Conservation (phyloP, 1,140 invertebrate species). For the Colletes latitarsis region DNA sequence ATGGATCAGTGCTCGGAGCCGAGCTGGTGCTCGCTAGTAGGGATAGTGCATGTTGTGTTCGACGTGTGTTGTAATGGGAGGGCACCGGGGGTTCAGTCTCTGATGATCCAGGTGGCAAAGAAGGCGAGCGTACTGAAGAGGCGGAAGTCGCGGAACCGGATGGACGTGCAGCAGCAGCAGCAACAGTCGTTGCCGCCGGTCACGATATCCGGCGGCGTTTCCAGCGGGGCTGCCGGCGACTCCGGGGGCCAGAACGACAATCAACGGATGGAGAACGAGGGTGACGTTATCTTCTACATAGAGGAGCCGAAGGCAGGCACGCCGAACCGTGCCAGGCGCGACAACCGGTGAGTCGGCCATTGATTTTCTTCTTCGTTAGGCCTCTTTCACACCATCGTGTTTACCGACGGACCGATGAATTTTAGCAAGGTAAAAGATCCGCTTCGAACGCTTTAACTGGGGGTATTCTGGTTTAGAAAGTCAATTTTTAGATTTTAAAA, state of each 20-base stretch:
- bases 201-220: constrained; percentile 58
- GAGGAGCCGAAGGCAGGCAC: constrained; percentile 87
- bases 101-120: constrained; percentile 88
- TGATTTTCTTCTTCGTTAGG: neutral
- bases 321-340: constrained; percentile 83
- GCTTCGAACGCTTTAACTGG: too few relatives aligned
- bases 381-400: too few relatives aligned
- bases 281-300: constrained; percentile 87
- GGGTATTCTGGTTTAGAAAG: too few relatives aligned
- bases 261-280: constrained; percentile 83
- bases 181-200: constrained; percentile 62
- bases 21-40: constrained; percentile 60
- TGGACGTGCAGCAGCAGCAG: constrained; percentile 81
- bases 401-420: too few relatives aligned
- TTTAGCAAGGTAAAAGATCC: too few relatives aligned
- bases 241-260: constrained; percentile 62
- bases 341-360: constrained; percentile 78
- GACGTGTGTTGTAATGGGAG: constrained; percentile 78
- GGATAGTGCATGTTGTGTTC: constrained; percentile 79
- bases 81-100: constrained; percentile 83
- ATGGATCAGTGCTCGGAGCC: constrained; percentile 33
- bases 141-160: constrained; percentile 86
- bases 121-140: constrained; percentile 88
- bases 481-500: too few relatives aligned
- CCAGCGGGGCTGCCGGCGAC: constrained; percentile 43